phyloP scores from a whole-genome alignment of 1,140 invertebrate genomes.

The Drosophila ohnishii region DNA sequence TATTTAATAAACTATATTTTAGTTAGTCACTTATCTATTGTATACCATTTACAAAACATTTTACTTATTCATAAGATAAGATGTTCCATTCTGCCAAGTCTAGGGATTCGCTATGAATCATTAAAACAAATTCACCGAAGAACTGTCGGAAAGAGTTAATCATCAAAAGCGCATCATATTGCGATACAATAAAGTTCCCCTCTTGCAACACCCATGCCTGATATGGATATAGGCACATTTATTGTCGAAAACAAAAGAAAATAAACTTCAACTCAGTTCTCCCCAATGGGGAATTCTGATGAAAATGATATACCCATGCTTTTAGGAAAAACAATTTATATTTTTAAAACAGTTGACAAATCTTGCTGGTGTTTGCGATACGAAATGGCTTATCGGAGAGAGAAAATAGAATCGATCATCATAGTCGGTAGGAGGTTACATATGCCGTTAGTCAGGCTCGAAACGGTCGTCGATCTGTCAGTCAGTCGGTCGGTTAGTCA shows the following conservation, averaged over 20 bases:
- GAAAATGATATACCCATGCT: constrained; percentile 12
- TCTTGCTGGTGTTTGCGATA: constrained; percentile 7
- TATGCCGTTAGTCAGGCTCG: constrained; percentile 34
- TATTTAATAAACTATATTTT: neutral
- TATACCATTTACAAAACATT: neutral
- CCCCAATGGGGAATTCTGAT: constrained; percentile 1
- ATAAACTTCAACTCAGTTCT: constrained; percentile 15
- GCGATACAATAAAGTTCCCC: constrained; percentile 3
- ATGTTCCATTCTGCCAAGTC: neutral
- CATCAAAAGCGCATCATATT: constrained; percentile 15
- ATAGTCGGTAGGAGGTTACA: constrained; percentile 19
- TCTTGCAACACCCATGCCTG: constrained; percentile 11
- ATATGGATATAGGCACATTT: constrained; percentile 14
- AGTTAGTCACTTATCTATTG: neutral
- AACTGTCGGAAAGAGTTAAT: constrained; percentile 1
- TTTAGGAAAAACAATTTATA: constrained; percentile 13
- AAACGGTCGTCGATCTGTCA: constrained; percentile 26
- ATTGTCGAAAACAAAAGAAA: constrained; percentile 20
- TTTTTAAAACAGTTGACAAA: constrained; percentile 44
- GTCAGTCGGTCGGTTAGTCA: neutral
- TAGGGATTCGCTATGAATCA: neutral
- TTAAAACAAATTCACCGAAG: constrained; percentile 5
- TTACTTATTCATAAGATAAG: constrained; percentile 19
- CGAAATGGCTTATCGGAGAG: constrained; percentile 16
- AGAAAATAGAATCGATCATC: constrained; percentile 5